These are phyloP conservation scores for Drosophila helvetica DNA, from an alignment of 2,888 invertebrate species.

Conservation along the genomic window DNA sequence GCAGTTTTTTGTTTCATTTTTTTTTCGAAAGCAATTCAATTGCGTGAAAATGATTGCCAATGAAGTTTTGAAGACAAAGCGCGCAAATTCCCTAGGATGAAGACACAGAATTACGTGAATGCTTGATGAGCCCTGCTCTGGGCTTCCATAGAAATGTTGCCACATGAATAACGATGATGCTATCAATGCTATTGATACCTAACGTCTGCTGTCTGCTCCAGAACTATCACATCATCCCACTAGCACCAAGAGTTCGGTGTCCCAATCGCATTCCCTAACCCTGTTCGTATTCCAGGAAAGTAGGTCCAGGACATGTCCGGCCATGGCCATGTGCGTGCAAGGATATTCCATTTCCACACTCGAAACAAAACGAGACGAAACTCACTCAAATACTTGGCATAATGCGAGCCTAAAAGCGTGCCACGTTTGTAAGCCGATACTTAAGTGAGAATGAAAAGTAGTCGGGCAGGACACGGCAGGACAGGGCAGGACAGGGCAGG, in stretches of 20 bases:
- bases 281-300: slow-evolving; percentile 44
- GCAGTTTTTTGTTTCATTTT: slow-evolving; percentile 36
- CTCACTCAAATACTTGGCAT: slow-evolving; percentile 74
- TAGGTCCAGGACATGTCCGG: slow-evolving; percentile 18
- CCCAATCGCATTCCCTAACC: background rate
- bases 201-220: background rate
- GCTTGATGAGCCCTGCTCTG: slow-evolving; percentile 68
- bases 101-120: slow-evolving; percentile 19
- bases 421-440: slow-evolving; percentile 46
- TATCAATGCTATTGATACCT: slow-evolving; percentile 2
- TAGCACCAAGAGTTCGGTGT: slow-evolving; percentile 30
- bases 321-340: slow-evolving; percentile 5
- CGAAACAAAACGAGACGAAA: slow-evolving; percentile 49
- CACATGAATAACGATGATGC: background rate
- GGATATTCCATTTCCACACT: slow-evolving; percentile 55
- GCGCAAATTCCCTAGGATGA: slow-evolving; percentile 20
- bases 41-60: slow-evolving; percentile 58
- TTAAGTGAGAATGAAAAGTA: background rate
- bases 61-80: slow-evolving; percentile 67
- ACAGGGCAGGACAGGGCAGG: background rate
- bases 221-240: slow-evolving; percentile 47
- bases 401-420: slow-evolving; percentile 70
- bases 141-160: background rate
- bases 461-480: too few relatives aligned
- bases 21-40: slow-evolving; percentile 65